phyloP scores from a whole-genome alignment of 2,888 invertebrate species.

The Parapristionchus giblindavisi region DNA sequence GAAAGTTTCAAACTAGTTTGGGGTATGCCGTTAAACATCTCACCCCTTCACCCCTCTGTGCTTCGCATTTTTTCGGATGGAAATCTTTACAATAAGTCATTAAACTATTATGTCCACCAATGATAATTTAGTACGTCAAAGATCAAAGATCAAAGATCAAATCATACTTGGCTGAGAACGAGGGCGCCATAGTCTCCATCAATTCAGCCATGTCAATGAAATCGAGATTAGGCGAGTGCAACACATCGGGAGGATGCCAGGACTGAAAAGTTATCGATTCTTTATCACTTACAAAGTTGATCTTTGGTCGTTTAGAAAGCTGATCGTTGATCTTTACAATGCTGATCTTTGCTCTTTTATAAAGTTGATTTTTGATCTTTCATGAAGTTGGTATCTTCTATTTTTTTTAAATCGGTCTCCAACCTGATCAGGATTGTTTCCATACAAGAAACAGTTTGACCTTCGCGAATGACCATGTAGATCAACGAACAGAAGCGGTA shows the following conservation, averaged over 20 bases:
- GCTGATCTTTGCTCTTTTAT: no score
- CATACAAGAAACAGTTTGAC: constrained; percentile 93
- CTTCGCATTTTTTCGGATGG: background rate
- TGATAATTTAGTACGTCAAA: background rate
- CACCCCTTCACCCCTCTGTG: background rate
- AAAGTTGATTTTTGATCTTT: no score
- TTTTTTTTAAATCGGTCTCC: background rate
- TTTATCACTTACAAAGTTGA: background rate
- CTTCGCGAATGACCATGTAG: constrained; percentile 92
- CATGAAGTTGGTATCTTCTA: no score
- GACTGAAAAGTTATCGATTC: constrained; percentile 10
- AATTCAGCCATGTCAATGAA: constrained; percentile 45
- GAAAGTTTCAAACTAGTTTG: no score
- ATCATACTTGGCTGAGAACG: constrained; percentile 40
- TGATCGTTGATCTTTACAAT: no score
- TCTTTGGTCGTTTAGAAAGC: no score
- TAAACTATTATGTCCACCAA: no score
- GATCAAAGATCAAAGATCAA: background rate
- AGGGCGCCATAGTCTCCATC: constrained; percentile 45
- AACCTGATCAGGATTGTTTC: constrained; percentile 77
- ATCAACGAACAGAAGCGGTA: constrained; percentile 82
- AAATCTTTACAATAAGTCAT: no score
- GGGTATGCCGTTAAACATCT: no score
- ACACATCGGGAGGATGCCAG: constrained; percentile 22
- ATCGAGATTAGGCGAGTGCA: constrained; percentile 36